These are phyloP conservation scores for Lepidonotus clava DNA, from an alignment of 2,888 invertebrate genomes.

Conservation along the genomic window DNA sequence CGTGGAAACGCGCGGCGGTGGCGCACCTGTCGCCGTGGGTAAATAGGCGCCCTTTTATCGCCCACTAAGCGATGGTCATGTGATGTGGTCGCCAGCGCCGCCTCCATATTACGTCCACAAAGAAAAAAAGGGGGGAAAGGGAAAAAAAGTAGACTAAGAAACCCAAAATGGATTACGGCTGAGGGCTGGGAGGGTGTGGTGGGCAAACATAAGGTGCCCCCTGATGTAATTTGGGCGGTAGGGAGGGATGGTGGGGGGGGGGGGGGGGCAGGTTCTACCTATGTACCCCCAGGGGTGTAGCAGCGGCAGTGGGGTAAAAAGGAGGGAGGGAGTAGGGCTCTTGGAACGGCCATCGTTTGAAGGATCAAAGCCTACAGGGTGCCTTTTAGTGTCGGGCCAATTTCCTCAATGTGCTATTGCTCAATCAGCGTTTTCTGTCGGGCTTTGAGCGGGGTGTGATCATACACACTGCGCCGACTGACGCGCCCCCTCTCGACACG, in stretches of 20 bases:
- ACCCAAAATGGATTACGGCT: slow-evolving; percentile 47
- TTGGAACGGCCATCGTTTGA: neutral
- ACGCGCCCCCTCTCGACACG: neutral
- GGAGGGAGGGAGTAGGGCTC: neutral
- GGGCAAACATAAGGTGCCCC: slow-evolving; percentile 33
- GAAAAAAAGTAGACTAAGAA: no score
- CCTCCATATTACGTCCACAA: slow-evolving; percentile 42
- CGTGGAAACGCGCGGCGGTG: slow-evolving; percentile 26
- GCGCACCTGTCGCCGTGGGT: slow-evolving; percentile 44
- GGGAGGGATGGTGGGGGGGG: neutral
- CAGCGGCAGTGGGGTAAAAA: neutral
- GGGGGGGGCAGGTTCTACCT: neutral
- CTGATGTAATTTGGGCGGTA: slow-evolving; percentile 39
- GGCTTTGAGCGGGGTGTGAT: slow-evolving; percentile 12
- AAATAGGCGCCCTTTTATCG: slow-evolving; percentile 37
- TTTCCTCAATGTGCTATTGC: slow-evolving; percentile 41
- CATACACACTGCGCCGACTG: slow-evolving; percentile 3
- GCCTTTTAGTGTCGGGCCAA: slow-evolving; percentile 46
- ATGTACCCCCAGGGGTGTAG: neutral
- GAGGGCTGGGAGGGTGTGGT: neutral
- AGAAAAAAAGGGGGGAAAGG: no score
- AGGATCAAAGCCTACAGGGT: slow-evolving; percentile 32
- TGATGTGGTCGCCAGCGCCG: slow-evolving; percentile 31
- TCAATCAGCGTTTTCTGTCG: slow-evolving; percentile 27
- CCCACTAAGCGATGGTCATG: slow-evolving; percentile 8